phyloP scores from a whole-genome alignment of 1,140 invertebrate species.

The Zophobas atratus region DNA sequence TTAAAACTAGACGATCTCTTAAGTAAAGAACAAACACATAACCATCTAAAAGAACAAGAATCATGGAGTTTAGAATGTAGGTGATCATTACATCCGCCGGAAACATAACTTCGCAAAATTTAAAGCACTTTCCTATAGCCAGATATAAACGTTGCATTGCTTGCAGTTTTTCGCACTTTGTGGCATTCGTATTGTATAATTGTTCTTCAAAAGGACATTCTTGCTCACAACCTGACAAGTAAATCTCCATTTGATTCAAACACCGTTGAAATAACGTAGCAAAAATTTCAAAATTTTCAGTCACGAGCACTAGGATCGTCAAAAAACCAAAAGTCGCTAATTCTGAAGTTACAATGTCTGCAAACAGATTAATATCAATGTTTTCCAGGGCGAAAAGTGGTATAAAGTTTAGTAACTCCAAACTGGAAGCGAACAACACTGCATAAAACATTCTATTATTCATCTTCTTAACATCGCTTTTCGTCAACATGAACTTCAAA shows the following conservation, averaged over 20 bases:
- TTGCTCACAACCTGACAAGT: neutral
- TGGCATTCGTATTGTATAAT: neutral
- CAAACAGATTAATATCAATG: neutral
- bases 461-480: neutral
- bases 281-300: neutral
- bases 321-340: slow-evolving; percentile 5
- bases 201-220: neutral
- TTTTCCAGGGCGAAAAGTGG: neutral
- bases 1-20: neutral
- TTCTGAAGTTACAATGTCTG: neutral
- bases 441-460: neutral
- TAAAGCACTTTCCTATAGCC: neutral
- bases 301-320: neutral
- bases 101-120: slow-evolving; percentile 7
- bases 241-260: neutral
- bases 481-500: neutral
- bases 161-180: neutral
- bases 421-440: neutral
- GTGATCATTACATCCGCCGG: neutral
- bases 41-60: neutral
- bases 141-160: neutral
- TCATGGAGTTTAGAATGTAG: neutral
- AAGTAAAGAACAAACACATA: neutral
- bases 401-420: neutral
- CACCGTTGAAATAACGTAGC: neutral